Conservation (phyloP, 2,113 vertebrate genomes). For the Pyxicephalus adspersus region DNA sequence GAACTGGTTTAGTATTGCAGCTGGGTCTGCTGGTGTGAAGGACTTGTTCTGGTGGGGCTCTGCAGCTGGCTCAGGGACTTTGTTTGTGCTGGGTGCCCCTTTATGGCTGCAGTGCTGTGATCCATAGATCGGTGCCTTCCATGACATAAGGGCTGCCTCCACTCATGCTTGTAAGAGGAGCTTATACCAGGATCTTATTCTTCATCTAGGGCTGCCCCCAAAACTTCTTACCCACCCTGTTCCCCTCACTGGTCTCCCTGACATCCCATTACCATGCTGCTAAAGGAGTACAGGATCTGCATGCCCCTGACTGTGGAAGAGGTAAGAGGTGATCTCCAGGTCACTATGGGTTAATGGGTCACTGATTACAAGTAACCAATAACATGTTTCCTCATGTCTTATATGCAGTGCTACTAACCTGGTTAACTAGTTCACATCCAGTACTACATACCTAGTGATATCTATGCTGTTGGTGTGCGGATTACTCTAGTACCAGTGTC, state of each 20-base stretch:
- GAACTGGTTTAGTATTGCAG: too few species aligned
- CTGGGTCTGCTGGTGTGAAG: too few species aligned
- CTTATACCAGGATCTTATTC: neutral
- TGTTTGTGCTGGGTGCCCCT: slow-evolving; percentile 50
- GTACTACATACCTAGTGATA: too few species aligned
- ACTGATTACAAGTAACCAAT: too few species aligned
- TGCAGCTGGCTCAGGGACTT: slow-evolving; percentile 22
- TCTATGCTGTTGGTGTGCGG: too few species aligned
- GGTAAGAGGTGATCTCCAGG: slow-evolving; percentile 74
- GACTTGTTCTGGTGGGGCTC: too few species aligned
- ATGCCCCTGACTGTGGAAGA: slow-evolving; percentile 96
- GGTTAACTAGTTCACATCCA: too few species aligned
- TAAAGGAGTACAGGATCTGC: slow-evolving; percentile 98
- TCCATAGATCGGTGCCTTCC: neutral
- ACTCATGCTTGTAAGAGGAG: neutral
- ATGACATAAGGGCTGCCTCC: slow-evolving; percentile 9
- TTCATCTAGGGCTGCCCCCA: slow-evolving; percentile 47
- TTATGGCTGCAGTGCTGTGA: slow-evolving; percentile 45
- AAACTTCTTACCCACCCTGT: too few species aligned
- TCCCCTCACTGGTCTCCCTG: slow-evolving; percentile 59
- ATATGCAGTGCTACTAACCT: too few species aligned
- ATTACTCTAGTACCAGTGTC: too few species aligned
- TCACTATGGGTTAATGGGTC: slow-evolving; percentile 1
- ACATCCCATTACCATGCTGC: slow-evolving; percentile 80
- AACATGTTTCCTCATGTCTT: too few species aligned